Conservation (phyloP, 2,113 vertebrate genomes). For the Sinocyclocheilus anophthalmus region DNA sequence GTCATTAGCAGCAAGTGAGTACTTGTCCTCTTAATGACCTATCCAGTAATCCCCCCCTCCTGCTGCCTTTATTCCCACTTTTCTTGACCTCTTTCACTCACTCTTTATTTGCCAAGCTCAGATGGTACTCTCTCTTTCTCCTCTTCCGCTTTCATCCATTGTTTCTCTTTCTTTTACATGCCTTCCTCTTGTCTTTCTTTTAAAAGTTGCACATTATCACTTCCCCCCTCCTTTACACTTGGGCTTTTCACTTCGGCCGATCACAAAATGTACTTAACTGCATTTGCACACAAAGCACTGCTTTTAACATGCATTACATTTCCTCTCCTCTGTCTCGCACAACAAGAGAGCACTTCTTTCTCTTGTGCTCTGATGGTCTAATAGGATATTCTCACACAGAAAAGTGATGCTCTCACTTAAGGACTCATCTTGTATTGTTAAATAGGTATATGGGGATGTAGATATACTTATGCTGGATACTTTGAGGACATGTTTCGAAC, state of each 20-base stretch:
- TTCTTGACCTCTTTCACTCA: constrained; percentile 47
- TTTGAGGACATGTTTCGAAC: not conserved
- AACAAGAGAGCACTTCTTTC: not conserved
- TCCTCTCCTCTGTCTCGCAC: constrained; percentile 1
- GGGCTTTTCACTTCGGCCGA: constrained; percentile 11
- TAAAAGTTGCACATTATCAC: constrained; percentile 25
- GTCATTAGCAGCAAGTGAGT: constrained; percentile 69
- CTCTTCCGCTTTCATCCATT: constrained; percentile 40
- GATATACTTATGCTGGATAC: not conserved
- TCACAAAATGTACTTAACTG: constrained; percentile 28
- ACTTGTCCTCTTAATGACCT: constrained; percentile 78
- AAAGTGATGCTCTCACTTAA: not conserved
- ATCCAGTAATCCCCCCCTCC: constrained; percentile 49
- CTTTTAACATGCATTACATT: constrained; percentile 32
- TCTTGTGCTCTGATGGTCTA: constrained; percentile 32
- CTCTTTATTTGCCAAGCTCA: constrained; percentile 56
- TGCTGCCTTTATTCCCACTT: constrained; percentile 29
- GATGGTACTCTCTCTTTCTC: constrained; percentile 33
- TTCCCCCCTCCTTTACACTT: constrained; percentile 6
- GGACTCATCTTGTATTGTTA: not conserved
- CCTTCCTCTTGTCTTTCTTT: constrained; percentile 35
- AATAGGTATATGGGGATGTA: not conserved
- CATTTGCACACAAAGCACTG: constrained; percentile 39
- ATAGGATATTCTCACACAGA: not conserved
- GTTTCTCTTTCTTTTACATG: constrained; percentile 3